These are phyloP conservation scores for Therioaphis trifolii DNA, from an alignment of 2,888 invertebrate species.

Conservation along the genomic window DNA sequence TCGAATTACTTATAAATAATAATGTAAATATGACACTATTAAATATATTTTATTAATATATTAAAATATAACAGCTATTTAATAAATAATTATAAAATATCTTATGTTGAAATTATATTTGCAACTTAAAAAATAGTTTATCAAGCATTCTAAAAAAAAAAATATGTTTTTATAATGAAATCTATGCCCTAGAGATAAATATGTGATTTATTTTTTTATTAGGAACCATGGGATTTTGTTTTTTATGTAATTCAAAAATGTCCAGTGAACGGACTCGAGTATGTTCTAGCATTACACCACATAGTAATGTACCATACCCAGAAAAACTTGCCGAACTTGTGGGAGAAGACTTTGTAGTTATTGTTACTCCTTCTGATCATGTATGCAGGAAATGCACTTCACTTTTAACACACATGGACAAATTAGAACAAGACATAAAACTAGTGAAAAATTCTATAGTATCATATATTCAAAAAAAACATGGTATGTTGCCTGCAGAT, in stretches of 20 bases:
- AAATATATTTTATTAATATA: no score
- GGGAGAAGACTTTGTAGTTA: constrained; percentile 70
- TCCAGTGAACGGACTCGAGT: constrained; percentile 46
- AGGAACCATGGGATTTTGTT: constrained; percentile 47
- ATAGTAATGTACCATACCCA: constrained; percentile 68
- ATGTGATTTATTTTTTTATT: background rate
- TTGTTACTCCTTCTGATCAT: constrained; percentile 70
- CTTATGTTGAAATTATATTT: no score
- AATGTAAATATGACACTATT: no score
- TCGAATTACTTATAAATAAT: no score
- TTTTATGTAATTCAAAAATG: constrained; percentile 39
- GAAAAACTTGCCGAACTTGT: constrained; percentile 71
- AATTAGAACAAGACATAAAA: constrained; percentile 70
- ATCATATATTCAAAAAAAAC: constrained; percentile 66
- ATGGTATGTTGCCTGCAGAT: constrained; percentile 64
- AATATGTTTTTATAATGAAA: no score
- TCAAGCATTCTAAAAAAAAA: no score
- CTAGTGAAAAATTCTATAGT: constrained; percentile 67
- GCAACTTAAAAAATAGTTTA: no score
- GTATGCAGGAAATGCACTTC: constrained; percentile 70
- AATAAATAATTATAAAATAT: no score
- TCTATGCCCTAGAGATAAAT: no score
- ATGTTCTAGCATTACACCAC: constrained; percentile 38
- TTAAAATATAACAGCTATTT: no score
- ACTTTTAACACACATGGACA: constrained; percentile 70